Evolutionary conservation across 1,140 invertebrate genomes (phyloP).

Genomic region (Leptopilina boulardi): DNA sequence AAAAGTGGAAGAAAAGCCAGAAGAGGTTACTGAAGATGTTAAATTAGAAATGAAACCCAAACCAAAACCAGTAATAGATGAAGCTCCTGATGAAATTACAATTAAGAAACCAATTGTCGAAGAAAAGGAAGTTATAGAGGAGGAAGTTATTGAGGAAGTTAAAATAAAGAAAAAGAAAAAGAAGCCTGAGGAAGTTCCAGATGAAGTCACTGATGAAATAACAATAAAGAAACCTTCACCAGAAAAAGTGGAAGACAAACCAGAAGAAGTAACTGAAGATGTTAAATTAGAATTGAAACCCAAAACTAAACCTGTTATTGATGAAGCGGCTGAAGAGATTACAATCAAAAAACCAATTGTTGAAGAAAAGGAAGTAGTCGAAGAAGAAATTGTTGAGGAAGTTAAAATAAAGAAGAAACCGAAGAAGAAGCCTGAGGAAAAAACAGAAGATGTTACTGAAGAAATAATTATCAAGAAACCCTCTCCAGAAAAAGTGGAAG

Average conservation of each 20-base stretch:
- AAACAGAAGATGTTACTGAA: slow-evolving; percentile 65
- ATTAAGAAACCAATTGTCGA: slow-evolving; percentile 60
- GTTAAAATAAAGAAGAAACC: slow-evolving; percentile 68
- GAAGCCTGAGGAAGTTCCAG: slow-evolving; percentile 48
- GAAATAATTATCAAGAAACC: slow-evolving; percentile 63
- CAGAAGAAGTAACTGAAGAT: slow-evolving; percentile 62
- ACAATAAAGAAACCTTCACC: slow-evolving; percentile 40
- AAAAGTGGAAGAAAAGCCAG: slow-evolving; percentile 59
- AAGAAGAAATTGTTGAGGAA: slow-evolving; percentile 59
- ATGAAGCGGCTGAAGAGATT: slow-evolving; percentile 64
- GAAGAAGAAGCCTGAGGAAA: slow-evolving; percentile 67
- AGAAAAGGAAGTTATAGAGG: slow-evolving; percentile 46
- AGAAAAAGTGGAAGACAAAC: slow-evolving; percentile 55
- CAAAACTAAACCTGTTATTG: slow-evolving; percentile 69
- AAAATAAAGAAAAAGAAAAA: slow-evolving; percentile 60
- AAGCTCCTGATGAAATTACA: slow-evolving; percentile 60
- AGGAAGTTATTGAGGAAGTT: slow-evolving; percentile 43
- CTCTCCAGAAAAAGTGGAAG: slow-evolving; percentile 44
- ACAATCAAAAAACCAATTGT: slow-evolving; percentile 51
- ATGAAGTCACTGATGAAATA: slow-evolving; percentile 54
- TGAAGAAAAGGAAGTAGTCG: slow-evolving; percentile 46
- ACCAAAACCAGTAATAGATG: slow-evolving; percentile 67
- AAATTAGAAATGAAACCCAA: slow-evolving; percentile 71
- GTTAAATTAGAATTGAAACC: slow-evolving; percentile 70
- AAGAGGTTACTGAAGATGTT: slow-evolving; percentile 65